Base-by-base conservation (phyloP, 92 coral and sea anemone genomes). In the Porites cylindrica region DNA sequence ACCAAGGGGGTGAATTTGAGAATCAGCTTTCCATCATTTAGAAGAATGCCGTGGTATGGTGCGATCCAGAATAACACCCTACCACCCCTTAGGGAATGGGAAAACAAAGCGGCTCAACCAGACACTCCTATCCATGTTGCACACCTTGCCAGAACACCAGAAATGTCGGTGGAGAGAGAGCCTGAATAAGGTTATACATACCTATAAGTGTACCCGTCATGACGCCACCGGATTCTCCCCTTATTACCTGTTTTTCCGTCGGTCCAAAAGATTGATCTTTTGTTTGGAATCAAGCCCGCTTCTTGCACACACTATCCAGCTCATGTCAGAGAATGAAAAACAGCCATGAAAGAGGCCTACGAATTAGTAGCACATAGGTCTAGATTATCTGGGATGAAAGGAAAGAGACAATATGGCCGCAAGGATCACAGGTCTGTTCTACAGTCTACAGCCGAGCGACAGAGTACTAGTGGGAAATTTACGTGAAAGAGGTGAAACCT, bases 181-280 rank as follows among this genome's bases (percentile, higher is more conserved):
- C 71, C 80, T 84, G 8, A 67, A 77, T 20, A 89, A 77, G 54
- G 92, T 83, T 67, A 84, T 89, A n/a, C 92, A 89, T 72, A 84
- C 92, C 68, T 89, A 89, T 50, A 89, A 89, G 13, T 87, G 88
- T 64, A 87, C 90, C 3, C 51, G 64, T 26, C 82, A 87, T 70
- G 60, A 7, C 1, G 13, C 60, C 10, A 54, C 60, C 14, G 60
- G 60, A 54, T 54, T 54, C 14, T 54, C 60, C 0, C 60, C 60
- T 54, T 54, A 54, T 54, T 54, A 9, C 60, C 60, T 54, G 16
- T 54, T 54, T 10, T 54, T 54, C 60, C 12, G 60, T 54, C 60
- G 13, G 60, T 54, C 60, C 2, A 10, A 10, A 9, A 13, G 13
- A 77, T 77, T n/a, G 89, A 85, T 58, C 74, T 64, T 6, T 51